Base-by-base conservation (phyloP, 2,888 invertebrate genomes). In the Axea sp. region DNA sequence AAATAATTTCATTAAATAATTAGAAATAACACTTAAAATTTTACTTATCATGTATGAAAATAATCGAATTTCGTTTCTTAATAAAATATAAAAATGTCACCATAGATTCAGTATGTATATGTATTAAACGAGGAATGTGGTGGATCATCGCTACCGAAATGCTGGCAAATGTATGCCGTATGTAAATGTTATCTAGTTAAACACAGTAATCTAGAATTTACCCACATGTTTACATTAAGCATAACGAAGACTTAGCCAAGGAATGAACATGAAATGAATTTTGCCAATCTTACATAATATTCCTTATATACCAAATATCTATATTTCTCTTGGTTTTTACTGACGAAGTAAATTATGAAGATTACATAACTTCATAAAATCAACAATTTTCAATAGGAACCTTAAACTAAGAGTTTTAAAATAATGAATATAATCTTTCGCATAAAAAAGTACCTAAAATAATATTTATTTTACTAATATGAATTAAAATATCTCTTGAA, bases 121-220 rank as follows among this genome's bases (percentile, higher is more conserved):
- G n/a, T 43, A 51, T 60, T 35, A 68, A 26, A 57, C 35, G 31
- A 30, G 53, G 39, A 49, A 75, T 76, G 76, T 49, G 77, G 75
- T 47, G 72, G 72, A 73, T 77, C 73, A 73, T 75, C 53, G 53
- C 73, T 59, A 55, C 75, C 68, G 68, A 76, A 79, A 79, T 78
- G 76, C 75, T 64, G 77, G 82, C 75, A 83, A 83, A 83, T 82
- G 78, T 83, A 82, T 82, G 79, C 80, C 75, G 78, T 81, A 83
- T 83, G 83, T 82, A 86, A 85, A 85, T 85, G 83, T 83, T 82
- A 84, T 84, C 80, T 78, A 81, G 76, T 68, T 78, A 73, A 65
- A 78, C 76, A 77, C 78, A 77, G 80, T 84, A 83, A 85, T 84
- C 82, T 80, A 79, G 82, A 86, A 85, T 84, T 84, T 81, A 81